Evolutionary conservation across 2,113 vertebrate genomes (phyloP), one percentile per base, ranked within the genome.

Genomic region (Pygoscelis antarcticus): DNA sequence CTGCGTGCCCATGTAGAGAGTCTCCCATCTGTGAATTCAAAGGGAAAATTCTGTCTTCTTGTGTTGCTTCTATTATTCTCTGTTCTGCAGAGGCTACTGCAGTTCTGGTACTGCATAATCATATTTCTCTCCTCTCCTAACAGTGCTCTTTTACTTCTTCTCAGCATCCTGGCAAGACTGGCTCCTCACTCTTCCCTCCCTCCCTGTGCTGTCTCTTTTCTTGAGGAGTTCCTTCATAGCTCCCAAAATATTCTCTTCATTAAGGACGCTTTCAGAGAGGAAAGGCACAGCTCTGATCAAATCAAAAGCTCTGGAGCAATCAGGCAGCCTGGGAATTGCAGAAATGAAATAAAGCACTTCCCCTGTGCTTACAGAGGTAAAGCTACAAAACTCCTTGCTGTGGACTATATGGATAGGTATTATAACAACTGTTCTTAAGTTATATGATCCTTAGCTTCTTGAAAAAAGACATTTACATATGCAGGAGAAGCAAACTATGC

Each of bases 261-360:
- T 94, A 91, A 74, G 32, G 58, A 76, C 6, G 7, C 11, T 85
- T 92, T 69, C 75, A 91, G 51, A 14, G 26, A 80, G 60, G 22
- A 90, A 94, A 61, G 49, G 42, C 32, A 71, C 16, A 78, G 22
- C 27, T 71, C 82, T 25, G 15, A 93, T 46, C 68, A 86, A 88
- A 94, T 83, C 68, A 94, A 96, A 83, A 13, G 44, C 44, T 86
- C 54, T 30, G 61, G 51, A 93, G 61, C n/a, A 90, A 91, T 78
- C 62, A 88, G 68, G 34, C 42, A 85, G 51, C 19, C 15, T 4
- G 2, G 74, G 87, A 91, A 92, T 25, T 62, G 34, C 10, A 79
- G 62, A 88, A 93, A 91, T 3, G 3, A 85, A 72, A 34, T 51
- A 58, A 92, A 80, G 9, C 19, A 36, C n/a, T 89, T 92, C 9